These are phyloP conservation scores for Sandelia bainsii DNA, from an alignment of 2,797 vertebrate genomes.

Conservation along the genomic window DNA sequence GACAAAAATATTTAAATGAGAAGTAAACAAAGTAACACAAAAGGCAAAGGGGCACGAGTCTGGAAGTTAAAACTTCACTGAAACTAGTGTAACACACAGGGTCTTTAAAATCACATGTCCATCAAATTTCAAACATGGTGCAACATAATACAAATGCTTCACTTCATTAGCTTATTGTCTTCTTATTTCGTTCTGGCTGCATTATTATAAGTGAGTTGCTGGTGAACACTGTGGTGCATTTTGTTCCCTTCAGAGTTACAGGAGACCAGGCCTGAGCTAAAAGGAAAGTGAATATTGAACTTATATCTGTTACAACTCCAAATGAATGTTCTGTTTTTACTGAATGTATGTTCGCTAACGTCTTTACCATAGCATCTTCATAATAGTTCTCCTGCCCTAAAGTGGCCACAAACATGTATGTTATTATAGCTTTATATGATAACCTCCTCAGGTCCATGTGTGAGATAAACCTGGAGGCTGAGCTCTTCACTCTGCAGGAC, in stretches of 20 bases:
- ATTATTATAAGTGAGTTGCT: too few species aligned
- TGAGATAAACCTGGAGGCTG: slow-evolving; percentile 93
- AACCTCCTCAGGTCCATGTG: slow-evolving; percentile 88
- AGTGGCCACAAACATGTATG: neutral
- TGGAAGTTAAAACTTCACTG: too few species aligned
- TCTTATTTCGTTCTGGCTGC: neutral
- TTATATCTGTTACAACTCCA: neutral
- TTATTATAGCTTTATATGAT: neutral
- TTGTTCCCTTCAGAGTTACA: neutral
- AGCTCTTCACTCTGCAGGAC: slow-evolving; percentile 95
- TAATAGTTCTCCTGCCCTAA: neutral
- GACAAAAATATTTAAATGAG: neutral
- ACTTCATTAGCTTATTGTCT: slow-evolving; percentile 34
- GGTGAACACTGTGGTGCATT: too few species aligned
- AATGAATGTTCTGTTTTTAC: neutral
- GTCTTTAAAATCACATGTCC: too few species aligned
- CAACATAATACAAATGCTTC: slow-evolving; percentile 28
- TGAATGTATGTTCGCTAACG: neutral
- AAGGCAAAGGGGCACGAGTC: too few species aligned
- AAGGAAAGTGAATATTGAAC: neutral
- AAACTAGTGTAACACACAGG: too few species aligned
- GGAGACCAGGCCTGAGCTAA: neutral
- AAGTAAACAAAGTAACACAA: neutral
- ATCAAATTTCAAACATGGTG: slow-evolving; percentile 11
- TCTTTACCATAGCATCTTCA: neutral